Evolutionary conservation across 2,113 vertebrate species (phyloP).

Genomic region (Lagenorhynchus albirostris): DNA sequence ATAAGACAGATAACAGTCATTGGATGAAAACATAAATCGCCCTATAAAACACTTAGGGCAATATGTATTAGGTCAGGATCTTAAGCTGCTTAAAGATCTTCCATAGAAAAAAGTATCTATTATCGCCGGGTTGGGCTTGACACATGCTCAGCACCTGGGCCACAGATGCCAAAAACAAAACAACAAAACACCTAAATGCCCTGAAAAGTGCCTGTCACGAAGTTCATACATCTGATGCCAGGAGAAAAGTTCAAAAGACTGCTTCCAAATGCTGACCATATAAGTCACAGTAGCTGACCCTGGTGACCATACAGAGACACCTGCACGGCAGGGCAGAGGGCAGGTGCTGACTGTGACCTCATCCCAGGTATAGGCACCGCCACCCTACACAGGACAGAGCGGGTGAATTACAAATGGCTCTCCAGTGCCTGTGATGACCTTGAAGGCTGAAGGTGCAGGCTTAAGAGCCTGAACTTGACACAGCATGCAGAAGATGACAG

Average conservation of each 20-base stretch:
- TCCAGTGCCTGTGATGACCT: background rate
- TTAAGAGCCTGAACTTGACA: too few relatives aligned
- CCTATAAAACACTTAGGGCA: background rate
- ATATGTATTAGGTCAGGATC: background rate
- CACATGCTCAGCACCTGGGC: background rate
- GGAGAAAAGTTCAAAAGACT: background rate
- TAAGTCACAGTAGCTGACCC: background rate
- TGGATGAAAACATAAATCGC: background rate
- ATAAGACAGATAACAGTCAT: background rate
- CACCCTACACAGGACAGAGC: background rate
- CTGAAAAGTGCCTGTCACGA: background rate
- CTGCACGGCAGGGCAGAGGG: background rate
- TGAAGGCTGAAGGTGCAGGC: background rate
- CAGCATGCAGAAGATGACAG: background rate
- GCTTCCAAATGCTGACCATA: background rate
- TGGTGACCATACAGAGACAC: background rate
- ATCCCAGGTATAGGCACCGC: background rate
- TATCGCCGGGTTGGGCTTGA: background rate
- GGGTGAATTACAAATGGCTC: rapidly evolving
- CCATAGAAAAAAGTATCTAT: background rate
- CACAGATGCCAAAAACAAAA: background rate
- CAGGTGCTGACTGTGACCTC: rapidly evolving
- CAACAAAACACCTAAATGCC: background rate
- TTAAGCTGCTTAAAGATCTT: background rate
- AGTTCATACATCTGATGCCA: background rate